Percentiles rank a stretch among this genome's conserved stretches.
Evolutionary conservation across 1,140 invertebrate species (phyloP).

Genomic region (Helicoverpa zea): DNA sequence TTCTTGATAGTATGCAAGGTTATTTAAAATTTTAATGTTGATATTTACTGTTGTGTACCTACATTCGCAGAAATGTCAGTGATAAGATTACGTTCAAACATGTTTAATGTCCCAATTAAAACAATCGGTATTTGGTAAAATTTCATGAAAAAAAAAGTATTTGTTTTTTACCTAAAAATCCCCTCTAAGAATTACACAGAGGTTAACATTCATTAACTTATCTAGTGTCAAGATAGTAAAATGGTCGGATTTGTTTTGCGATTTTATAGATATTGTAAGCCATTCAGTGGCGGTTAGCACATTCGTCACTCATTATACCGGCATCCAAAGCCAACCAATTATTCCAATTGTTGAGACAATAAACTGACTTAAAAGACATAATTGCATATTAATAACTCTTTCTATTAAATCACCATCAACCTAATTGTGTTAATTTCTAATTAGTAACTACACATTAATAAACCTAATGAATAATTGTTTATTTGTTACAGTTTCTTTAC

Average conservation of each 20-base stretch:
- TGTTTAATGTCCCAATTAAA: neutral
- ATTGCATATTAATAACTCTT: neutral
- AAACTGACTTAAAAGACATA: neutral
- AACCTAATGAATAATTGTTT: neutral
- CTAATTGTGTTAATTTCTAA: too few species aligned
- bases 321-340: too few species aligned
- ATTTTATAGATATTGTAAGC: too few species aligned
- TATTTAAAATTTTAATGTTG: slow-evolving; percentile 6
- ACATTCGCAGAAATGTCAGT: neutral
- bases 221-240: too few species aligned
- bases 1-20: slow-evolving; percentile 18
- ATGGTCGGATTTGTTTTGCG: too few species aligned
- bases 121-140: neutral
- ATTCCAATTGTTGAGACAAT: neutral
- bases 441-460: neutral
- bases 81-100: slow-evolving; percentile 13
- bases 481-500: slow-evolving; percentile 81
- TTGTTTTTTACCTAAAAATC: too few species aligned
- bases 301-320: too few species aligned
- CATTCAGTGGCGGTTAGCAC: too few species aligned
- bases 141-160: neutral
- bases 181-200: too few species aligned
- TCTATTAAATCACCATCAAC: neutral
- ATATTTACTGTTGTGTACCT: neutral
- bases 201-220: too few species aligned